phyloP scores from a whole-genome alignment of 2,797 vertebrate species.

The Sebastes matsubarae region DNA sequence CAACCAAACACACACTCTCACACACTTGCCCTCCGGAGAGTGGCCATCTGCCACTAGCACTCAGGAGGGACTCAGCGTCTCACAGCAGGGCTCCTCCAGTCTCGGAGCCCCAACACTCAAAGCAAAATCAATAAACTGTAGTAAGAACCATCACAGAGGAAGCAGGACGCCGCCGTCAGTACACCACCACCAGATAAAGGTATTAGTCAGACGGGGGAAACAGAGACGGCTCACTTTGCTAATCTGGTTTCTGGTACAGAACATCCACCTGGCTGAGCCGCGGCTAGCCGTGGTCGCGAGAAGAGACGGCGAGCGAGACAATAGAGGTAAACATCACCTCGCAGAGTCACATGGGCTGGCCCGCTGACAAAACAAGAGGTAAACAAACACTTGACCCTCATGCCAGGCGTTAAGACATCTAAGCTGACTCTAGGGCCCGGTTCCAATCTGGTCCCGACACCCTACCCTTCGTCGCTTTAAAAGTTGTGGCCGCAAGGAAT shows the following conservation, averaged over 20 bases:
- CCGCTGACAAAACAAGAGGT: constrained; percentile 19
- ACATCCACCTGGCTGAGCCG: constrained; percentile 72
- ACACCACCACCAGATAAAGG: constrained; percentile 28
- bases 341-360: constrained; percentile 38
- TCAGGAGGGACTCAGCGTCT: constrained; percentile 21
- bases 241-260: constrained; percentile 72
- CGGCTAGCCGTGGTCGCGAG: constrained; percentile 4
- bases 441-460: too few relatives aligned
- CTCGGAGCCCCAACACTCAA: background rate
- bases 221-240: constrained; percentile 64
- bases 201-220: constrained; percentile 48
- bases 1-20: background rate
- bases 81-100: constrained; percentile 21
- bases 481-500: too few relatives aligned
- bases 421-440: background rate
- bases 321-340: constrained; percentile 45
- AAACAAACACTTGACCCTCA: constrained; percentile 53
- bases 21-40: constrained; percentile 25
- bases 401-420: background rate
- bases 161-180: background rate
- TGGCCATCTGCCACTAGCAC: constrained; percentile 55
- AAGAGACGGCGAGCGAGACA: background rate
- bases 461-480: too few relatives aligned
- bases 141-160: background rate
- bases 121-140: background rate